phyloP scores from a whole-genome alignment of 2,888 invertebrate genomes.

The Antheraea yamamai region DNA sequence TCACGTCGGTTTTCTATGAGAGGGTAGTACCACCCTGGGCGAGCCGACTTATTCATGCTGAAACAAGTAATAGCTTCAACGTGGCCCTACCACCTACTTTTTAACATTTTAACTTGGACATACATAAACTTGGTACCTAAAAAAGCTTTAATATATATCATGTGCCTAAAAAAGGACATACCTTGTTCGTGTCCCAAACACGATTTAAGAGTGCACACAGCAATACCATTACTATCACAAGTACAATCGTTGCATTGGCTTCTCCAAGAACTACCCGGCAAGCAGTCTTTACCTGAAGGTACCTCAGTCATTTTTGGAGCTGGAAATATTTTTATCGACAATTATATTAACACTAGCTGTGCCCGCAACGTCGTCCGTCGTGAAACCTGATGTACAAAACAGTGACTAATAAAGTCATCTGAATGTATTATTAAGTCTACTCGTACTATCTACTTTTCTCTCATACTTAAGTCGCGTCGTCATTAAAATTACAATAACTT shows the following conservation, averaged over 20 bases:
- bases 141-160: neutral
- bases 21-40: no score
- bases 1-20: no score
- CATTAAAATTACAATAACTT: no score
- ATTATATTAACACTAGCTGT: neutral
- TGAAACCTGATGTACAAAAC: no score
- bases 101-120: neutral
- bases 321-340: constrained; percentile 7
- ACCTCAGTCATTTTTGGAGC: constrained; percentile 7
- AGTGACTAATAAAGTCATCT: no score
- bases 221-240: neutral
- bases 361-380: no score
- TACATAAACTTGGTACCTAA: neutral
- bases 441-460: no score
- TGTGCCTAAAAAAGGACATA: neutral
- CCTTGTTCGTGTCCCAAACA: neutral
- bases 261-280: constrained; percentile 12
- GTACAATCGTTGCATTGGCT: constrained; percentile 8
- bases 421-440: no score
- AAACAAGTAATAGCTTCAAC: no score
- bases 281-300: constrained; percentile 5
- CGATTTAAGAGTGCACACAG: neutral
- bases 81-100: no score
- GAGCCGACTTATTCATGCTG: no score
- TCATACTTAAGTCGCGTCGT: no score